These are phyloP conservation scores for Microtus pennsylvanicus DNA, from an alignment of 2,113 vertebrate species.

Conservation along the genomic window DNA sequence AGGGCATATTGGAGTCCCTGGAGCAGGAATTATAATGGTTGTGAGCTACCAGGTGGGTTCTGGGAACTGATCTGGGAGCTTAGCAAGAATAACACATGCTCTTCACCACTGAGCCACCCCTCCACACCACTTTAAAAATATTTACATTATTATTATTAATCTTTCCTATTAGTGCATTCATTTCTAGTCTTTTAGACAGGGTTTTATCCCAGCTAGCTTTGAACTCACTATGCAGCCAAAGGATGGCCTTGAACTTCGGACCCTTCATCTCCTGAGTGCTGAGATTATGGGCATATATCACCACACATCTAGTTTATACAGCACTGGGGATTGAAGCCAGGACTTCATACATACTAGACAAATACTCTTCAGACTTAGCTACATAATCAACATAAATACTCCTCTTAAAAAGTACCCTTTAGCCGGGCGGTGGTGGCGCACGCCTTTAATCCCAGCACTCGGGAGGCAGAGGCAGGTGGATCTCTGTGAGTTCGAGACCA, in stretches of 20 bases:
- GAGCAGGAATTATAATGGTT: background rate
- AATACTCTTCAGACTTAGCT: background rate
- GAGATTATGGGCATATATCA: background rate
- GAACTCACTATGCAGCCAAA: background rate
- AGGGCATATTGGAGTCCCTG: background rate
- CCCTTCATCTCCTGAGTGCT: background rate
- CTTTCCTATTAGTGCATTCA: background rate
- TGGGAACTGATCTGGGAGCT: background rate
- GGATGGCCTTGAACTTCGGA: background rate
- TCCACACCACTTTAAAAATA: background rate
- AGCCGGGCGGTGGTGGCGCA: no score
- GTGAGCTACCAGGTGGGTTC: background rate
- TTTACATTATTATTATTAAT: background rate
- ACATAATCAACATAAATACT: background rate
- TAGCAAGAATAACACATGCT: background rate
- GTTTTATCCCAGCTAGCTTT: background rate
- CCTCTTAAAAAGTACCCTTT: background rate
- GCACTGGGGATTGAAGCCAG: background rate
- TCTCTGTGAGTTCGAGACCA: no score
- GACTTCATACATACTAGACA: background rate
- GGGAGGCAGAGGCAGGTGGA: no score
- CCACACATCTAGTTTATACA: background rate
- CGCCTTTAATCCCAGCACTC: no score
- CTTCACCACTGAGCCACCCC: background rate
- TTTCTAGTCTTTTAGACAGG: background rate